These are phyloP conservation scores for Euzetes globulus DNA, from an alignment of 2,888 invertebrate genomes.

Conservation along the genomic window DNA sequence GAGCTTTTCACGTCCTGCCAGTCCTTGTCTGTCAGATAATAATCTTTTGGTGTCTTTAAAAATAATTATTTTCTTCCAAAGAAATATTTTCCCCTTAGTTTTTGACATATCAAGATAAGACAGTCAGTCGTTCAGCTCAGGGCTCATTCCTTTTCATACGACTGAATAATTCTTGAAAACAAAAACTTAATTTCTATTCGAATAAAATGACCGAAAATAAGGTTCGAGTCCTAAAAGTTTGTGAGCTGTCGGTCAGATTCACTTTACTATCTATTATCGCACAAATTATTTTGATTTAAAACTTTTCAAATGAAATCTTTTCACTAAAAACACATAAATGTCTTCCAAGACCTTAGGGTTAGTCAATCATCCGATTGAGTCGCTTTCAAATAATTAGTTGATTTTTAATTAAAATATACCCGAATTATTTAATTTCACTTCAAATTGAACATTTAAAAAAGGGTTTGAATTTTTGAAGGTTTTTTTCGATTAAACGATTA, in stretches of 20 bases:
- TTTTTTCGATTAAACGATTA: too few relatives aligned
- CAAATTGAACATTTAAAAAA: too few relatives aligned
- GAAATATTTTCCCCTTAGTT: constrained; percentile 24
- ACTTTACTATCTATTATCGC: background rate
- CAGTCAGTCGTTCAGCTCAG: constrained; percentile 22
- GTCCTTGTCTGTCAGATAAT: constrained; percentile 20
- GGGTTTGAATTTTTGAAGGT: too few relatives aligned
- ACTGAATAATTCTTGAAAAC: constrained; percentile 21
- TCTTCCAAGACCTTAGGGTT: too few relatives aligned
- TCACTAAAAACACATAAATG: too few relatives aligned
- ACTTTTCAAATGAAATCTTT: background rate
- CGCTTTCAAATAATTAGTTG: too few relatives aligned
- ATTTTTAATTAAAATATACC: too few relatives aligned
- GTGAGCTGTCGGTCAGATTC: constrained; percentile 14
- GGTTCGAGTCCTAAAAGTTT: background rate
- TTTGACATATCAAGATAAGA: constrained; percentile 16
- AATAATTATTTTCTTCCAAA: constrained; percentile 24
- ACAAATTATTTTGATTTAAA: background rate
- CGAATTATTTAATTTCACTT: too few relatives aligned
- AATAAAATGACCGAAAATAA: background rate
- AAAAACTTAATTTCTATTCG: background rate
- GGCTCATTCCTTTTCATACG: constrained; percentile 16
- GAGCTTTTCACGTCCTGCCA: constrained; percentile 30
- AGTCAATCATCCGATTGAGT: too few relatives aligned
- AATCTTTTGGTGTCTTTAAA: constrained; percentile 36